Evolutionary conservation across 2,888 invertebrate species (phyloP), one percentile per base, ranked within the genome.

Genomic region (Coleophora deauratella): DNA sequence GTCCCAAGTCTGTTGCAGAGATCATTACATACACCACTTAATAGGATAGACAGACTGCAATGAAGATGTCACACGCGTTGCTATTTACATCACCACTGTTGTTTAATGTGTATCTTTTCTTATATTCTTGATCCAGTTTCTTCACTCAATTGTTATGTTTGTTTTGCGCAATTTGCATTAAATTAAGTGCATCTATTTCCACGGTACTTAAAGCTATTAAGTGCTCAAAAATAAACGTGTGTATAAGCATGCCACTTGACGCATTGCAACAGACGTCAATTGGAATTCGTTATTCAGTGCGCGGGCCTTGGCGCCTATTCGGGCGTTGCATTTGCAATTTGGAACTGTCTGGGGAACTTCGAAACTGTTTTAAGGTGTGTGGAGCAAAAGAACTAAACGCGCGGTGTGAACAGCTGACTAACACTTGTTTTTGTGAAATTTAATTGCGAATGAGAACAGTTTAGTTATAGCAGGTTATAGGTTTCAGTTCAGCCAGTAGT

Each of bases 291-390:
- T 67, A 73, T 75, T 72, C 68, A 59, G 54, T 56, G 56, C 71
- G 64, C 62, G 64, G 44, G 45, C 44, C 51, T 69, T 63, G 66
- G 60, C 66, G 64, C 61, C 63, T 67, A 66, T 69, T 69, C 65
- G 57, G 67, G 62, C 59, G 57, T 57, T 64, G 64, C 62, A 69
- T 68, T 64, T 66, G 59, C 58, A 55, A 59, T 47, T 42, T 45
- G 41, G 40, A 54, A 54, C 44, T 42, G 57, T 50, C 21, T 21
- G 21, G 21, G 21, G 21, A 21, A 21, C 21, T 21, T 21, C 21
- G 21, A 21, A 21, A 21, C 6, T 21, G 21, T 6, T n/a, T n/a
- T n/a, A n/a, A n/a, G n/a, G n/a, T n/a, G n/a, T 55, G 57, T 55
- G 56, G 62, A 59, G 64, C 56, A 61, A 57, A 62, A n/a, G n/a